phyloP scores from a whole-genome alignment of 2,888 invertebrate species.

The Drosophila antonietae region DNA sequence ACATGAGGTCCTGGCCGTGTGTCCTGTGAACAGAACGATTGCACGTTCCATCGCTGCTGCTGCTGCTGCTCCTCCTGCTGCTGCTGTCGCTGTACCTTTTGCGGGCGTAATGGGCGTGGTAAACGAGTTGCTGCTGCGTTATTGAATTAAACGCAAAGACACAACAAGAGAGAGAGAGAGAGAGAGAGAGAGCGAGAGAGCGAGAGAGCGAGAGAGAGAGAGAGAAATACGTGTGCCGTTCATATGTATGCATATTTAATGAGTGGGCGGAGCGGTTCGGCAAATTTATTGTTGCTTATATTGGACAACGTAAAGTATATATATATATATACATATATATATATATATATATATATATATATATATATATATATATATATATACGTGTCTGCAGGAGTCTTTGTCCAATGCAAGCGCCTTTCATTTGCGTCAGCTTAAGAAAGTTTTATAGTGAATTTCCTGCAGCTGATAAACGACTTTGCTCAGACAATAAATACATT shows the following conservation, averaged over 20 bases:
- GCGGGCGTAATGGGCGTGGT: slow-evolving; percentile 43
- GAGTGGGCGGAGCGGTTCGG: slow-evolving; percentile 54
- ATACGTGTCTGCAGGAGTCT: slow-evolving; percentile 13
- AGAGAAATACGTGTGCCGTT: background rate
- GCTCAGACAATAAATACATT: slow-evolving; percentile 27
- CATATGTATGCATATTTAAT: slow-evolving; percentile 51
- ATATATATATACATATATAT: background rate
- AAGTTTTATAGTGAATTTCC: slow-evolving; percentile 38
- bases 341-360: background rate
- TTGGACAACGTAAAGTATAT: slow-evolving; percentile 16
- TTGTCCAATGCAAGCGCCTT: slow-evolving; percentile 36
- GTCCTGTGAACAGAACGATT: slow-evolving; percentile 31
- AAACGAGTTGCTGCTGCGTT: slow-evolving; percentile 67
- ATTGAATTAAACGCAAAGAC: slow-evolving; percentile 68
- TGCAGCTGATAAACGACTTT: slow-evolving; percentile 23
- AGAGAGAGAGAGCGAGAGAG: background rate
- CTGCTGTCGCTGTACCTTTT: slow-evolving; percentile 32
- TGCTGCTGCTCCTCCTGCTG: background rate
- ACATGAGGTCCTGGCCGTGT: slow-evolving; percentile 20
- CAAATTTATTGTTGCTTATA: slow-evolving; percentile 64
- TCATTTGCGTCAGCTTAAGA: slow-evolving; percentile 45
- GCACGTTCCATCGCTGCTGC: slow-evolving; percentile 28
- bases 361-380: slow-evolving; percentile 5
- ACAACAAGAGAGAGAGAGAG: slow-evolving; percentile 4
- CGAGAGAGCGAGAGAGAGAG: background rate